Evolutionary conservation across 1,140 invertebrate genomes (phyloP), one percentile per base, ranked within the genome.

Genomic region (Metopolophium dirhodum): DNA sequence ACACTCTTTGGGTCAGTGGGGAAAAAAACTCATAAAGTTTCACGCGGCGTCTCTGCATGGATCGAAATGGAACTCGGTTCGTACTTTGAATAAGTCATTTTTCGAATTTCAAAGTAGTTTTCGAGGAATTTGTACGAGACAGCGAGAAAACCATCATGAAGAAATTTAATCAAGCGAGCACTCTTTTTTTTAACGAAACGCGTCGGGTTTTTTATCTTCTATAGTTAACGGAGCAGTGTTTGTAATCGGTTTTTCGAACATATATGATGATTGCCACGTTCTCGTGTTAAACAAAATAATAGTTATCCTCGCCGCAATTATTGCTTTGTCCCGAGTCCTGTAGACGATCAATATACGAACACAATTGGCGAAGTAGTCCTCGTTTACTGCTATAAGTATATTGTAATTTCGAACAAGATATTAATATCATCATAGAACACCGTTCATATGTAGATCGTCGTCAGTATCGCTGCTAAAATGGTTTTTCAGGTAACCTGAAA

Each of bases 31-130:
- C 61, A n/a, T 77, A 77, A 77, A 77, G 14, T 77, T 77, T 77
- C n/a, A 77, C n/a, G 14, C 18, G 30, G 11, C 6, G 9, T n/a
- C 61, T 18, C 61, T n/a, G 30, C 30, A 18, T 77, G 61, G 30
- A 14, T 68, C 14, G 4, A 77, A 20, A 77, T n/a, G 14, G n/a
- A 77, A 77, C 61, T 77, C 6, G 14, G 11, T 77, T 77, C 14
- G 14, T 77, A 77, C 30, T 77, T 77, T 77, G n/a, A 77, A 77
- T 77, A 77, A 77, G 61, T 77, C 61, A 77, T 77, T 77, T n/a
- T 77, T n/a, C 14, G 30, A 77, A 77, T 77, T 77, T 77, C 11
- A 77, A 77, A 77, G 30, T n/a, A 77, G 61, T 77, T 77, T 77
- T n/a, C 4, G n/a, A n/a, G 1, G 30, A 77, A 77, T n/a, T 35